phyloP scores from a whole-genome alignment of 2,888 invertebrate genomes.

The Sesamia inferens region DNA sequence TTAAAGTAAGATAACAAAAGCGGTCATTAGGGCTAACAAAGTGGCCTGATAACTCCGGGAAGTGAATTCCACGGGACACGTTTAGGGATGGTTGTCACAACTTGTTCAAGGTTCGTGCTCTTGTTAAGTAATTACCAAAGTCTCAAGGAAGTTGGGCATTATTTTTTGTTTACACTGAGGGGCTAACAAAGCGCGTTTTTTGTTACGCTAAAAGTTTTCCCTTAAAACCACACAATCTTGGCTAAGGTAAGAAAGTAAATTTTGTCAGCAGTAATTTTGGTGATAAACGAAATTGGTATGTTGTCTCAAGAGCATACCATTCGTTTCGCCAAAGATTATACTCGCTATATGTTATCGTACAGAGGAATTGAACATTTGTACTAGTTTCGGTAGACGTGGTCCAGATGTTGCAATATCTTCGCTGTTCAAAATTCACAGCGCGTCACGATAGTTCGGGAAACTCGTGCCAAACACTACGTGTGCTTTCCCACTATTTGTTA shows the following conservation, averaged over 20 bases:
- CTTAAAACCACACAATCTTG: conserved; percentile 42
- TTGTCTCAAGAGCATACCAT: conserved; percentile 31
- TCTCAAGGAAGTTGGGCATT: conserved; percentile 38
- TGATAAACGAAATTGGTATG: conserved; percentile 19
- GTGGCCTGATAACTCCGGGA: conserved; percentile 37
- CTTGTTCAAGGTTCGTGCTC: conserved; percentile 50
- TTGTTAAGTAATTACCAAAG: conserved; percentile 58
- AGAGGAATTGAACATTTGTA: conserved; percentile 46
- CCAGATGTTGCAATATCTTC: conserved; percentile 62
- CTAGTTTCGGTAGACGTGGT: conserved; percentile 29
- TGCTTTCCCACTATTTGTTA: conserved; percentile 50
- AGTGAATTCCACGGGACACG: conserved; percentile 11
- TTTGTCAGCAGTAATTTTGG: conserved; percentile 30
- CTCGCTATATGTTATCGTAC: conserved; percentile 31
- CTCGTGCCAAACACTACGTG: conserved; percentile 55
- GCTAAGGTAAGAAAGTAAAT: conserved; percentile 26
- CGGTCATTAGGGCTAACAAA: conserved; percentile 28
- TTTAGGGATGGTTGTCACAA: conserved; percentile 46
- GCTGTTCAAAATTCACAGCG: conserved; percentile 55
- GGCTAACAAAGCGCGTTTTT: conserved; percentile 44
- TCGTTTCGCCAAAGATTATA: conserved; percentile 35
- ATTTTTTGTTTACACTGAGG: conserved; percentile 58
- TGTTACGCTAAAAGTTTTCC: conserved; percentile 35
- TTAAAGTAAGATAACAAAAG: conserved; percentile 37
- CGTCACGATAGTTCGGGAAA: conserved; percentile 64